These are phyloP conservation scores for Atherinosoma microstoma DNA, from an alignment of 2,797 vertebrate genomes.

Conservation along the genomic window DNA sequence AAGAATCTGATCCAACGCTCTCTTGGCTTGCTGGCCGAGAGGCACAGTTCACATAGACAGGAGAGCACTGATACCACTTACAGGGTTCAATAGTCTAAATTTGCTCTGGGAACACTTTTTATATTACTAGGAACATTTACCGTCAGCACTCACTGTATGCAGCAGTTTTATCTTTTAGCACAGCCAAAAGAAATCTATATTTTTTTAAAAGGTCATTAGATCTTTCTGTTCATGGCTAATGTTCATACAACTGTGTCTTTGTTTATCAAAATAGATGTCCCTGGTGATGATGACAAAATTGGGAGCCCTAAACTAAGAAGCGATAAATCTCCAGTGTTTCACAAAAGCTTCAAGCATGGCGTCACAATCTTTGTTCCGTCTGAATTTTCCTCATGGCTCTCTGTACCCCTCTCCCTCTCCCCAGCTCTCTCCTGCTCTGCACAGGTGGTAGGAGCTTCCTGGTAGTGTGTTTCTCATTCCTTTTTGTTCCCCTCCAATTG, in stretches of 20 bases:
- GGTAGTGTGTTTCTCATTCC: conserved; percentile 77
- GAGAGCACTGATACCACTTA: conserved; percentile 66
- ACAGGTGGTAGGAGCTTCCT: conserved; percentile 81
- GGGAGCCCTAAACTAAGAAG: conserved; percentile 53
- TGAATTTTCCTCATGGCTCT: conserved; percentile 47
- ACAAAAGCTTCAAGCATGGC: conserved; percentile 42
- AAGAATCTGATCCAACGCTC: conserved; percentile 72
- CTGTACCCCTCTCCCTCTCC: conserved; percentile 54
- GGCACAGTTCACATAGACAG: conserved; percentile 62
- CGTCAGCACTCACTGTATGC: conserved; percentile 44
- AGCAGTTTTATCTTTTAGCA: conserved; percentile 49
- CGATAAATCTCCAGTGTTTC: conserved; percentile 57
- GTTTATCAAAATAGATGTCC: conserved; percentile 76
- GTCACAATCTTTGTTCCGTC: conserved; percentile 50
- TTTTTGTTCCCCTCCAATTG: conserved; percentile 84
- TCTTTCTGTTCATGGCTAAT: conserved; percentile 54
- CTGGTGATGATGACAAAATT: conserved; percentile 74
- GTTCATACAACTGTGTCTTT: conserved; percentile 56
- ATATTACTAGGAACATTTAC: conserved; percentile 58
- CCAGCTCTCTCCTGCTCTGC: conserved; percentile 64
- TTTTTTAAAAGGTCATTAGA: conserved; percentile 61
- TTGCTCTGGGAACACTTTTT: conserved; percentile 57
- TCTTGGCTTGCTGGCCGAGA: conserved; percentile 54
- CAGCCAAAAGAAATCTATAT: conserved; percentile 58
- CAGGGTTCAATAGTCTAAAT: conserved; percentile 66